Base-by-base conservation (phyloP, 2,888 invertebrate genomes). In the Abrostola triplasia region DNA sequence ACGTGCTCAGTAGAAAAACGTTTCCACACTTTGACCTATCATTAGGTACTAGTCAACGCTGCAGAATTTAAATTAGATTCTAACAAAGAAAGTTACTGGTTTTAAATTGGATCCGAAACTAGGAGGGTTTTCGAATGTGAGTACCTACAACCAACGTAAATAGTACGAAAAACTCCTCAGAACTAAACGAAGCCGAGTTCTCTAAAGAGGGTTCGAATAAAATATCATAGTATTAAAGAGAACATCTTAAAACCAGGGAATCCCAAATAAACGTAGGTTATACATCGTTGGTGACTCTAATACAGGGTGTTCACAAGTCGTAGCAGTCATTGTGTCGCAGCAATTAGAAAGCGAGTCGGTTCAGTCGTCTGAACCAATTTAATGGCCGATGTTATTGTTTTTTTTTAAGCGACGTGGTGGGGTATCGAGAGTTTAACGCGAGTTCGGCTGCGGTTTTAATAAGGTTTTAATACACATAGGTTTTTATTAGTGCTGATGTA, bases 341-440 rank as follows among this genome's bases (percentile, higher is more conserved):
- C 92, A 93, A 93, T 93, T 93, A 93, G 86, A 84, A 85, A 60
- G 67, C 68, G 83, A 80, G 82, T 80, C 86, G 89, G 82, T 76
- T 79, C 93, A 91, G 83, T 90, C 83, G 84, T 82, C 90, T 92
- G 93, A 87, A 88, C 85, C 86, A 92, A 90, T 94, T 94, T 94
- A 94, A 94, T 94, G 94, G 92, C 64, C 82, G 84, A 85, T 84
- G 85, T 91, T 90, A 92, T 93, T 93, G 93, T 93, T 92, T 92
- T 90, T 86, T 90, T 86, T 71, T 57, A 83, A 84, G 82, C 82
- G 67, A 55, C 48, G 64, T 70, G 47, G 61, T 62, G 58, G 67
- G 64, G 70, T 76, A 73, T 77, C 76, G 80, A 79, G 73, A 77
- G 71, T 67, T 64, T 59, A 53, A 58, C 49, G 55, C 54, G 64